Evolutionary conservation across 2,113 vertebrate genomes (phyloP), one percentile per base, ranked within the genome.

Genomic region (Lepus timidus): DNA sequence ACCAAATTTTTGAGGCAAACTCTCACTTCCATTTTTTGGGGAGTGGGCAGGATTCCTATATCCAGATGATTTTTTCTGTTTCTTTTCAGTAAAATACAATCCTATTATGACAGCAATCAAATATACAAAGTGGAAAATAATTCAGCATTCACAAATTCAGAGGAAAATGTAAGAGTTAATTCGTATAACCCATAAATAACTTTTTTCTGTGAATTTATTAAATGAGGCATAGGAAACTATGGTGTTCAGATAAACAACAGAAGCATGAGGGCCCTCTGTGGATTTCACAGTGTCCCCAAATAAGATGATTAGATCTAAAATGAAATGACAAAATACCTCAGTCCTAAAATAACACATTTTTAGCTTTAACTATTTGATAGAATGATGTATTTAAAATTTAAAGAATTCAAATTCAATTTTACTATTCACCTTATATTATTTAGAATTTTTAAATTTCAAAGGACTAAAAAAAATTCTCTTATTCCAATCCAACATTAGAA

Each of bases 41-140:
- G 44, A 7, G 7, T 44, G 44, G 44, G 7, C 5, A 44, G 44
- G 52, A 91, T 88, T 76, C 22, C n/a, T 84, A 55, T 22, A 52
- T 71, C 7, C 27, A 73, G 23, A 36, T n/a, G 49, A 55, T 39
- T 86, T 83, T 75, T 89, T 9, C 75, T 71, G 29, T 67, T 39
- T 68, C 10, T 85, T 75, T 89, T 74, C 29, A 51, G 25, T 33
- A 88, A 87, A 70, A 20, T 6, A 79, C 7, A 96, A 61, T 80
- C 17, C 9, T 27, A 90, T 68, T 62, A 74, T 74, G 39, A 88
- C 4, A 84, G 49, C 31, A 89, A 25, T 33, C 16, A 74, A 91
- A 88, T 36, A 91, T 84, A 75, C 16, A 74, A 39, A 88, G 73
- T 90, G 39, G 51, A 94, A 89, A 83, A 89, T 61, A 31, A 71